A percentile compares a stretch with the other conserved stretches of the same genome.
These are phyloP conservation scores for Ethmia dodecea DNA, from an alignment of 2,888 invertebrate species.

Conservation along the genomic window DNA sequence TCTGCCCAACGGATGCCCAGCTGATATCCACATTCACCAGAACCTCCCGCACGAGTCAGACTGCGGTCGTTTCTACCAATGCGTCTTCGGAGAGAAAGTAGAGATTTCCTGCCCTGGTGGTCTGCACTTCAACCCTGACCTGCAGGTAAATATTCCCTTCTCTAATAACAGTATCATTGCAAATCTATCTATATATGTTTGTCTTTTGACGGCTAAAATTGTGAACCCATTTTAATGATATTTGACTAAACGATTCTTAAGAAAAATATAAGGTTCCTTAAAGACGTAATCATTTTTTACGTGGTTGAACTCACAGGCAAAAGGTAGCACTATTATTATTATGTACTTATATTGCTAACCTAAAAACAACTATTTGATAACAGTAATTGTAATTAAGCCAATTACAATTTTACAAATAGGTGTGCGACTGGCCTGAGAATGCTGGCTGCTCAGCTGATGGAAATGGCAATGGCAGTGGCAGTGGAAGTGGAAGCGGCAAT, in stretches of 20 bases:
- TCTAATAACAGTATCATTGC: too few relatives aligned
- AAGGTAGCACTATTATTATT: neutral
- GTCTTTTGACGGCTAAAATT: neutral
- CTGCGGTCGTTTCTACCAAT: slow-evolving; percentile 42
- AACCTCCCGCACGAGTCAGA: slow-evolving; percentile 36
- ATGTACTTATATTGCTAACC: neutral
- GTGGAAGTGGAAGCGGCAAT: slow-evolving; percentile 15
- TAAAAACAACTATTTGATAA: neutral
- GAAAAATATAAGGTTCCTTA: neutral
- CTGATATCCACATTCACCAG: slow-evolving; percentile 24
- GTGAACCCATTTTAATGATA: slow-evolving; percentile 3
- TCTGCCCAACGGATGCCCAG: slow-evolving; percentile 27
- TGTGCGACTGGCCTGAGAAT: slow-evolving; percentile 30
- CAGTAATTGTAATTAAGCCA: neutral
- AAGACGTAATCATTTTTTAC: neutral
- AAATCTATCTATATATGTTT: too few relatives aligned
- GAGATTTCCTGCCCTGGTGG: slow-evolving; percentile 30
- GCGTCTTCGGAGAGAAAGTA: slow-evolving; percentile 32
- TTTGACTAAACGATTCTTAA: too few relatives aligned
- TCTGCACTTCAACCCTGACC: slow-evolving; percentile 33
- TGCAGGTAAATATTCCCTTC: slow-evolving; percentile 29
- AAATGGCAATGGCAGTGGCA: neutral
- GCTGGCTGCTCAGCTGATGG: slow-evolving; percentile 20
- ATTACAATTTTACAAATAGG: slow-evolving; percentile 15
- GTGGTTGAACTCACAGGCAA: neutral